Evolutionary conservation across 1,140 invertebrate species (phyloP).

Genomic region (Acromyrmex echinatior): DNA sequence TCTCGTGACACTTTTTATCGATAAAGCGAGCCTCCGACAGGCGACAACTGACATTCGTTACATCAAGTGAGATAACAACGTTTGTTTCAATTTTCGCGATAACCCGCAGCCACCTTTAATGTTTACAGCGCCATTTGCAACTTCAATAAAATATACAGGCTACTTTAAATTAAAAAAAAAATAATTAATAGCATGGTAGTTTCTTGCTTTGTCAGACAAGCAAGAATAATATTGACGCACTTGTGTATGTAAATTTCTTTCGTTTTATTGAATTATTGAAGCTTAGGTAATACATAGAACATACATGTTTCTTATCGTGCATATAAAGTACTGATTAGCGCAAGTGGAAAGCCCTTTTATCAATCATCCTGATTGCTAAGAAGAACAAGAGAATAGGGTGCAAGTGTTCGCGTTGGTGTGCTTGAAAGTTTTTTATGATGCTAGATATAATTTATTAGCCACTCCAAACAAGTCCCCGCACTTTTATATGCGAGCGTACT

Average conservation of each 20-base stretch:
- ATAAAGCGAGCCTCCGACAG: constrained; percentile 54
- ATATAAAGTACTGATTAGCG: constrained; percentile 24
- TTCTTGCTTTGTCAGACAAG: not conserved
- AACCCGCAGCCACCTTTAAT: constrained; percentile 43
- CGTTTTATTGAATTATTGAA: constrained; percentile 7
- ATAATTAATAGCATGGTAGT: not conserved
- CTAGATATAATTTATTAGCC: constrained; percentile 73
- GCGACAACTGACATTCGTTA: constrained; percentile 64
- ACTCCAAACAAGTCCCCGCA: constrained; percentile 59
- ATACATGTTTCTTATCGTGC: not conserved
- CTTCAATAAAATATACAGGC: not conserved
- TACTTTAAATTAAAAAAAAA: not conserved
- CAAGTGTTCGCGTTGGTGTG: constrained; percentile 47
- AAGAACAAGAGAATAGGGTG: constrained; percentile 30
- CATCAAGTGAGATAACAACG: constrained; percentile 44
- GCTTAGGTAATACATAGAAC: not conserved
- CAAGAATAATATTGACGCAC: not conserved
- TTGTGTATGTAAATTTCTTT: not conserved
- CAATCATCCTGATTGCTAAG: constrained; percentile 38
- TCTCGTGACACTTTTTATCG: constrained; percentile 65
- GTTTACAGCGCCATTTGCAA: constrained; percentile 49
- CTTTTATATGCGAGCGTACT: constrained; percentile 66
- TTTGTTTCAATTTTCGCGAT: constrained; percentile 61
- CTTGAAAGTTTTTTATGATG: constrained; percentile 71
- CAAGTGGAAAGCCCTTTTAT: not conserved